phyloP scores from a whole-genome alignment of 2,113 vertebrate species.

The Crotalus horridus region DNA sequence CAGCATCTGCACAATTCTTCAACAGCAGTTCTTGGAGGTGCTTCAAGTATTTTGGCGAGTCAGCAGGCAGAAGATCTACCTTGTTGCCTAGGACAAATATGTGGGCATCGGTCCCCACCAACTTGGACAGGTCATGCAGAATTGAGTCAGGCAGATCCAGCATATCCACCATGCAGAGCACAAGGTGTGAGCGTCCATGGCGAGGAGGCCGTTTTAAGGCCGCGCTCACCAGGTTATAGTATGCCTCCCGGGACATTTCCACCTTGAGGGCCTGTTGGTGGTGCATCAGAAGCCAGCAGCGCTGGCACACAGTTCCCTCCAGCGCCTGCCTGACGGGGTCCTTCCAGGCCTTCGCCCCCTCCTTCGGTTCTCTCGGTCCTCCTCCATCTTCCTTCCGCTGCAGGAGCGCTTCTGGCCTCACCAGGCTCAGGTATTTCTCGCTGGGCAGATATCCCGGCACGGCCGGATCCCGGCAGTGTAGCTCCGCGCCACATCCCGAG shows the following conservation, averaged over 20 bases:
- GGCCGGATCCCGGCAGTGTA: slow-evolving; percentile 72
- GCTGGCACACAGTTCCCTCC: slow-evolving; percentile 74
- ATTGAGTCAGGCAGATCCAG: slow-evolving; percentile 82
- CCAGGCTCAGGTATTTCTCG: slow-evolving; percentile 73
- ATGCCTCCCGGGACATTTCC: slow-evolving; percentile 70
- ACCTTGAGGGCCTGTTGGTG: slow-evolving; percentile 74
- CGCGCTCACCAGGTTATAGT: slow-evolving; percentile 63
- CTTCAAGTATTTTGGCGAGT: slow-evolving; percentile 72
- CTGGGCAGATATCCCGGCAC: slow-evolving; percentile 80
- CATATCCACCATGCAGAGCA: slow-evolving; percentile 84
- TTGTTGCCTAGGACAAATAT: slow-evolving; percentile 87
- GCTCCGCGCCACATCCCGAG: slow-evolving; percentile 81
- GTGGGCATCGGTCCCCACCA: slow-evolving; percentile 55
- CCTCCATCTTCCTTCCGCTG: not conserved
- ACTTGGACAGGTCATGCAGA: slow-evolving; percentile 66
- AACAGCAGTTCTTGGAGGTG: slow-evolving; percentile 69
- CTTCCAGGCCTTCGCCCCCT: slow-evolving; percentile 53
- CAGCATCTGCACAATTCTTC: slow-evolving; percentile 60
- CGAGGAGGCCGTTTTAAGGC: slow-evolving; percentile 50
- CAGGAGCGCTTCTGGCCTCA: not conserved
- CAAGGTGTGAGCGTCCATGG: slow-evolving; percentile 70
- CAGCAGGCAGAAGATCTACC: slow-evolving; percentile 79
- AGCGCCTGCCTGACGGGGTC: slow-evolving; percentile 27
- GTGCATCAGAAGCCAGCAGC: slow-evolving; percentile 80
- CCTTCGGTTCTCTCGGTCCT: slow-evolving; percentile 48